Evolutionary conservation across 2,797 vertebrate species (phyloP), one percentile per base, ranked within the genome.

Genomic region (Cercopithecus mitis): DNA sequence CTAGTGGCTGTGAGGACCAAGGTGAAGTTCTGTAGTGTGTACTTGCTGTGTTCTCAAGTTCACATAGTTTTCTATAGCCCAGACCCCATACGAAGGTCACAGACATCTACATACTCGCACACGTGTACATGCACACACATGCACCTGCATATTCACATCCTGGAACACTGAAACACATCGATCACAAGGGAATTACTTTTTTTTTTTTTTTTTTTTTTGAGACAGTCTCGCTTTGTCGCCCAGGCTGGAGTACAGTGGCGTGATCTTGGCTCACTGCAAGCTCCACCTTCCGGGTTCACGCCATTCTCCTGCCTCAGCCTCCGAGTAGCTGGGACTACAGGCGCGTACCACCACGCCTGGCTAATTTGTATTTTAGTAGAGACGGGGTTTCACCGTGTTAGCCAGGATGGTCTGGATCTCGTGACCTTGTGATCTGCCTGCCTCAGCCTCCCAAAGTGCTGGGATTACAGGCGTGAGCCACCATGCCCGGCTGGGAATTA

Each of bases 311-410:
- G 47, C 47, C 47, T 47, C 14, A 47, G 47, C 47, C 47, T 15
- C 47, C 4, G 47, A 47, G 47, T 1, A 15, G 47, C 47, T 15
- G 47, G 47, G 47, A 15, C 14, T 47, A 47, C 47, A 15, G 4
- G 47, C 47, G 1, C 0, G 14, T 0, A 15, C 14, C 47, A 15
- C 14, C 47, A 15, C 47, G 4, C 47, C 47, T 0, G 1, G 13
- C 47, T 14, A 47, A 15, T 15, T 47, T 47, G 47, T 47, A 47
- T 47, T 47, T 47, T 47, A 47, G 47, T 47, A 47, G 47, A 47
- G 47, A 47, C 0, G 1, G 47, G 14, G 47, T 47, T 47, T 47
- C 47, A 47, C 47, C 4, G 4, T 47, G 14, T 47, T 47, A 15
- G 47, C 47, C 47, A 47, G 47, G 14, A 15, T 47, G 47, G 47